A percentile compares a stretch with the other conserved stretches of the same genome.
Conservation (phyloP, 2,797 vertebrate species). For the Manis javanica region DNA sequence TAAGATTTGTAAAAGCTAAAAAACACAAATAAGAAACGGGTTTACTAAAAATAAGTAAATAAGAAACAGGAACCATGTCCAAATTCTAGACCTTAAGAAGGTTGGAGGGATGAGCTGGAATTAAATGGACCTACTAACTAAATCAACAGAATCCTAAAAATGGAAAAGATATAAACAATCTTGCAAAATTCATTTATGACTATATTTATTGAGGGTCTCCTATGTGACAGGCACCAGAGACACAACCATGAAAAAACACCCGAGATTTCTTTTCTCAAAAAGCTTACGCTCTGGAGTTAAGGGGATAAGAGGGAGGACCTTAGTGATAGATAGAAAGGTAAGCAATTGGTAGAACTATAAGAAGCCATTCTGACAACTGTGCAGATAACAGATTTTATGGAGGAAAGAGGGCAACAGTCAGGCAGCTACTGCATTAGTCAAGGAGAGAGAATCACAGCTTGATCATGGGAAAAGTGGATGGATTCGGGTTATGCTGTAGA, state of each 20-base stretch:
- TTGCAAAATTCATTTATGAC: background rate
- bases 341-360: background rate
- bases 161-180: background rate
- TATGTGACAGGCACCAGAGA: background rate
- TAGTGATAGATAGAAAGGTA: background rate
- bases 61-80: background rate
- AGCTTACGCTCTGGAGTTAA: background rate
- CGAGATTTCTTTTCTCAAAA: background rate
- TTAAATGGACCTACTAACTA: background rate
- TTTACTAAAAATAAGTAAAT: background rate
- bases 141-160: background rate
- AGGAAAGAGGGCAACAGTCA: background rate
- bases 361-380: background rate
- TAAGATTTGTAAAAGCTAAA: slow-evolving; percentile 8
- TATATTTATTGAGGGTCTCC: background rate
- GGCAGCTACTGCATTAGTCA: background rate
- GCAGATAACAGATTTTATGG: background rate
- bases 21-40: background rate
- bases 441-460: background rate
- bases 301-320: background rate
- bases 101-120: background rate
- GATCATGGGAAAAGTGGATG: background rate
- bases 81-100: slow-evolving; percentile 9
- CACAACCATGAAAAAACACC: background rate
- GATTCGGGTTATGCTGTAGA: too few relatives aligned